Evolutionary conservation across 2,113 vertebrate genomes (phyloP).

Genomic region (Cryptoleucopteryx plumbea): DNA sequence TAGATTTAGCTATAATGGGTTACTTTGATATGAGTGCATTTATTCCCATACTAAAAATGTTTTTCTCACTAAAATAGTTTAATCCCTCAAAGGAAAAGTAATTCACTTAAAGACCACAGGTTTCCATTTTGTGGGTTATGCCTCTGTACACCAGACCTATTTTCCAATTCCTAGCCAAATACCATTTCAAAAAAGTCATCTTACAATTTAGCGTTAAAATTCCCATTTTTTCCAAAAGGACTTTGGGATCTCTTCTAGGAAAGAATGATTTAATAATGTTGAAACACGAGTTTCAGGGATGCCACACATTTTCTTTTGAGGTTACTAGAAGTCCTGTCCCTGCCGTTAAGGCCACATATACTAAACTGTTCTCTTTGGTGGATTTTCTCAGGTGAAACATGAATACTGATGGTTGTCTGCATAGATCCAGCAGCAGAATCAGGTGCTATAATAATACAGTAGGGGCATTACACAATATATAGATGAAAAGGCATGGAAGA

Average conservation of each 20-base stretch:
- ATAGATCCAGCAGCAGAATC: not conserved
- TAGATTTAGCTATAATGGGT: not conserved
- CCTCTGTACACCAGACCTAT: constrained; percentile 54
- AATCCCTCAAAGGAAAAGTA: constrained; percentile 23
- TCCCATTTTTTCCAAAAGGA: not conserved
- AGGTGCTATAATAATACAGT: not conserved
- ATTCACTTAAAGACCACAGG: constrained; percentile 34
- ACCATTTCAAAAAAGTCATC: not conserved
- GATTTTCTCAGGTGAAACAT: not conserved
- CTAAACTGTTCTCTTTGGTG: not conserved
- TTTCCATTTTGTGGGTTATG: constrained; percentile 55
- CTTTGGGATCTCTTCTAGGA: not conserved
- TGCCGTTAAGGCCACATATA: not conserved
- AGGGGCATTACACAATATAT: not conserved
- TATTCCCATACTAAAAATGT: constrained; percentile 30
- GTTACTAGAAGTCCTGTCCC: not conserved
- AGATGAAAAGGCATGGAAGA: not conserved
- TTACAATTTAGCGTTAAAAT: not conserved
- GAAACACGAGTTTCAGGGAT: not conserved
- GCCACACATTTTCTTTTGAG: not conserved
- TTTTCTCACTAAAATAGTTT: constrained; percentile 22
- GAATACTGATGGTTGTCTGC: not conserved
- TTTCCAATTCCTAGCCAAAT: constrained; percentile 24
- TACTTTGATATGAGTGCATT: not conserved
- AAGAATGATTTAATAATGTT: not conserved